These are phyloP conservation scores for Menura novaehollandiae DNA, from an alignment of 2,113 vertebrate genomes.

Conservation along the genomic window DNA sequence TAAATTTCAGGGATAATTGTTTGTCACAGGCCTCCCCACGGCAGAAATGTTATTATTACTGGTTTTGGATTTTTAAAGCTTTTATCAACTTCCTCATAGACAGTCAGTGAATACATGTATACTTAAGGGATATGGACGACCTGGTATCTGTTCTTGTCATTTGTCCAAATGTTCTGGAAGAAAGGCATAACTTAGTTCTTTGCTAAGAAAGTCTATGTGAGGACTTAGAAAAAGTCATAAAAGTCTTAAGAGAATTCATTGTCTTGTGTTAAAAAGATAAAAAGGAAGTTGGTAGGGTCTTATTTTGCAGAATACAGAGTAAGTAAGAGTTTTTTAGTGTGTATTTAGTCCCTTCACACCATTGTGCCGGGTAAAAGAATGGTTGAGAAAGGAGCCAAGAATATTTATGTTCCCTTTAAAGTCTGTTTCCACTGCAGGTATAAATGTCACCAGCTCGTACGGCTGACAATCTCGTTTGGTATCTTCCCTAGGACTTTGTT, in stretches of 20 bases:
- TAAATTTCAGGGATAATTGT: neutral
- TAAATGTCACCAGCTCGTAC: neutral
- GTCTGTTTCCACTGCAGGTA: neutral
- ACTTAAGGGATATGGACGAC: neutral
- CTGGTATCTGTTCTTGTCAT: neutral
- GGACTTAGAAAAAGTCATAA: neutral
- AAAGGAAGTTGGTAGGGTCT: neutral
- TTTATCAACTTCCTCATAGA: neutral
- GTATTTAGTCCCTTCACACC: neutral
- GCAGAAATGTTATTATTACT: neutral
- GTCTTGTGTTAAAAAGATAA: conserved; percentile 2
- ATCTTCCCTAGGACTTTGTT: neutral
- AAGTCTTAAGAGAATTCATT: neutral
- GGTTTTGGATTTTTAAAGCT: neutral
- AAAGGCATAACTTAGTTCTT: neutral
- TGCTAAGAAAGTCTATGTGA: neutral
- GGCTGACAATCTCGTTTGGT: neutral
- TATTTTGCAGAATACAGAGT: conserved; percentile 3
- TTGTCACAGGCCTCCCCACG: neutral
- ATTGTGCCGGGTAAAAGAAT: neutral
- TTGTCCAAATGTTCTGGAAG: neutral
- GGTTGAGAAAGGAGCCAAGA: neutral
- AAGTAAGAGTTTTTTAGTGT: neutral
- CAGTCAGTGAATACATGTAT: neutral
- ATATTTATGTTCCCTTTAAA: neutral